Evolutionary conservation across 1,140 invertebrate genomes (phyloP).

Genomic region (Lasioglossum baleicum): DNA sequence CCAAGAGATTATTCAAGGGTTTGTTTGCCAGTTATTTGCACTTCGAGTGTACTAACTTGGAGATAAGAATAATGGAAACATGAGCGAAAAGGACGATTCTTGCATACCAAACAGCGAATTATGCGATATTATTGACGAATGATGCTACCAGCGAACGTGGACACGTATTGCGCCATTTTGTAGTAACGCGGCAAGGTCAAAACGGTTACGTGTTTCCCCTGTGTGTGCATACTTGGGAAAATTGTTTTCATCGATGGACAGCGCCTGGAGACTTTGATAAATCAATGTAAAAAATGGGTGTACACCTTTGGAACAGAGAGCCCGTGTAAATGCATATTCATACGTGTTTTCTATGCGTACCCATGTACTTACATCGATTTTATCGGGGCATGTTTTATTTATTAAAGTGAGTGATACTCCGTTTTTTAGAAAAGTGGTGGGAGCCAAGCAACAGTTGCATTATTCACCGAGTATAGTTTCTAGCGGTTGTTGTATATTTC

Average conservation of each 20-base stretch:
- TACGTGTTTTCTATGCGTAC: too few species aligned
- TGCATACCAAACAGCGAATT: constrained; percentile 40
- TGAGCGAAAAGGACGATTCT: constrained; percentile 47
- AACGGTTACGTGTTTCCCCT: background rate
- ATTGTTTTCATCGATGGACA: background rate
- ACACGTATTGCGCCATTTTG: background rate
- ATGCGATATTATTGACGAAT: constrained; percentile 26
- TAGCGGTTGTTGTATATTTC: too few species aligned
- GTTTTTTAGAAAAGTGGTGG: too few species aligned
- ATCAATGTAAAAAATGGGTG: background rate
- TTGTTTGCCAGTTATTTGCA: background rate
- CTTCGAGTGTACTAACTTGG: background rate
- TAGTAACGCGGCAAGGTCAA: background rate
- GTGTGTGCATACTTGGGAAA: background rate
- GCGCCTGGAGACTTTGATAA: background rate
- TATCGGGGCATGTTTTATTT: too few species aligned
- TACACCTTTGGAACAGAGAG: too few species aligned
- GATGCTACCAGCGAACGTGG: background rate
- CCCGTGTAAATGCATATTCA: too few species aligned
- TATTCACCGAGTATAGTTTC: too few species aligned
- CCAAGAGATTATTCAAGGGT: background rate
- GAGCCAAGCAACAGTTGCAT: too few species aligned
- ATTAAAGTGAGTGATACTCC: too few species aligned
- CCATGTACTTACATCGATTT: too few species aligned
- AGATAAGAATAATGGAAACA: constrained; percentile 7